Evolutionary conservation across 1,140 invertebrate genomes (phyloP).

Genomic region (Episyrphus balteatus): DNA sequence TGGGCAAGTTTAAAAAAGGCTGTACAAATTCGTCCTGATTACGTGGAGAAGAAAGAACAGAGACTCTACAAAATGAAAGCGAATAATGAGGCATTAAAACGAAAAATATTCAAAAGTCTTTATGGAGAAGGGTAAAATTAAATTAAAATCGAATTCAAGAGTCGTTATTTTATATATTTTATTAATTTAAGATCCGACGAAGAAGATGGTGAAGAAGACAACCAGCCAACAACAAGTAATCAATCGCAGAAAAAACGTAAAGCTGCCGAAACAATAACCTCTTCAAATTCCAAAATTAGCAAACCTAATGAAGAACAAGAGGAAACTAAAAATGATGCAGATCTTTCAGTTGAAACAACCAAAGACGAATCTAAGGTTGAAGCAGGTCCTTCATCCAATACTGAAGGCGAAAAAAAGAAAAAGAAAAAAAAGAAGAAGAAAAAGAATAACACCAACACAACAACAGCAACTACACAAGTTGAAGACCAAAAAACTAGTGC

Average conservation of each 20-base stretch:
- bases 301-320: constrained; percentile 2
- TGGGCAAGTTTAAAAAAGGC: constrained; percentile 92
- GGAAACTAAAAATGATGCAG: not conserved
- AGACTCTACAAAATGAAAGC: constrained; percentile 64
- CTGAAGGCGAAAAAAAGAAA: constrained; percentile 20
- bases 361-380: not conserved
- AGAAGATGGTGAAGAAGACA: constrained; percentile 5
- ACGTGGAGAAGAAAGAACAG: constrained; percentile 71
- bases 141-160: not conserved
- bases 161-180: no score
- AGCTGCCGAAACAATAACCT: no score
- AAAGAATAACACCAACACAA: not conserved
- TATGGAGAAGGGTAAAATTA: constrained; percentile 44
- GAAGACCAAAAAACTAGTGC: constrained; percentile 5
- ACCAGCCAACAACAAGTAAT: no score
- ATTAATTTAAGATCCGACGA: constrained; percentile 25
- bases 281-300: no score
- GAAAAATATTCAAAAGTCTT: constrained; percentile 74
- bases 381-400: not conserved
- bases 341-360: not conserved
- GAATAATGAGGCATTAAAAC: constrained; percentile 60
- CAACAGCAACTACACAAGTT: constrained; percentile 3
- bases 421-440: constrained; percentile 23
- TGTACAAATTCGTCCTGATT: constrained; percentile 61
- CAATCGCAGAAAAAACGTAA: no score